phyloP scores from a whole-genome alignment of 2,113 vertebrate species.

The Pluvianellus socialis region DNA sequence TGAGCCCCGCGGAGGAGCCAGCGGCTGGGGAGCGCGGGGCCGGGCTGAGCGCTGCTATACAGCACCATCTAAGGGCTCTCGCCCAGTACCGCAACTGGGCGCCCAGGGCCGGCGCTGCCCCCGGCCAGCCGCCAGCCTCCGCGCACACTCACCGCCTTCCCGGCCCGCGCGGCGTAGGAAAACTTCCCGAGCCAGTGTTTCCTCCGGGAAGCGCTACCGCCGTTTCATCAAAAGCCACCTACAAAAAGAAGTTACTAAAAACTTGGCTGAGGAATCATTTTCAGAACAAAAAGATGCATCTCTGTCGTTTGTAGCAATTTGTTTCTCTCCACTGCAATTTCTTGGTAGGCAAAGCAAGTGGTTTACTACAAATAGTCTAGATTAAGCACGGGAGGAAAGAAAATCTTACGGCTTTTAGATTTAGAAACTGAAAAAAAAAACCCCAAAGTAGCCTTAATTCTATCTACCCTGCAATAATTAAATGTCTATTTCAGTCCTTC shows the following conservation, averaged over 20 bases:
- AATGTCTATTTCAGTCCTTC: neutral
- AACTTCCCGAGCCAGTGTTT: neutral
- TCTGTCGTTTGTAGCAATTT: neutral
- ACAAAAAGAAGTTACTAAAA: neutral
- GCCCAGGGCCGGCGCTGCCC: rapidly evolving
- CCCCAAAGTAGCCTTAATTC: neutral
- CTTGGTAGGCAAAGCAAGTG: neutral
- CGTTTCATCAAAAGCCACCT: neutral
- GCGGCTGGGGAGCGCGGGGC: rapidly evolving
- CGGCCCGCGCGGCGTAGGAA: rapidly evolving
- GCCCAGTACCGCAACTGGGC: neutral
- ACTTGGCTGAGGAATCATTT: neutral
- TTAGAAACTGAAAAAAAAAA: neutral
- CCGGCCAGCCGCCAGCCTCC: neutral
- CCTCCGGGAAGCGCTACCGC: neutral
- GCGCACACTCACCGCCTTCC: rapidly evolving
- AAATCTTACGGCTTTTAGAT: neutral
- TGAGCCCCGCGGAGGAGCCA: neutral
- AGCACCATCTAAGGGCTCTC: constrained; percentile 37
- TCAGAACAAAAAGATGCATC: neutral
- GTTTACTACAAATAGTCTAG: constrained; percentile 3
- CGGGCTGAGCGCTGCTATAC: neutral
- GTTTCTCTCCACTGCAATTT: neutral
- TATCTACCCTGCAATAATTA: neutral
- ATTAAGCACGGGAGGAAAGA: neutral